Conservation (phyloP, 2,797 vertebrate genomes). For the Coregonus ussuriensis region DNA sequence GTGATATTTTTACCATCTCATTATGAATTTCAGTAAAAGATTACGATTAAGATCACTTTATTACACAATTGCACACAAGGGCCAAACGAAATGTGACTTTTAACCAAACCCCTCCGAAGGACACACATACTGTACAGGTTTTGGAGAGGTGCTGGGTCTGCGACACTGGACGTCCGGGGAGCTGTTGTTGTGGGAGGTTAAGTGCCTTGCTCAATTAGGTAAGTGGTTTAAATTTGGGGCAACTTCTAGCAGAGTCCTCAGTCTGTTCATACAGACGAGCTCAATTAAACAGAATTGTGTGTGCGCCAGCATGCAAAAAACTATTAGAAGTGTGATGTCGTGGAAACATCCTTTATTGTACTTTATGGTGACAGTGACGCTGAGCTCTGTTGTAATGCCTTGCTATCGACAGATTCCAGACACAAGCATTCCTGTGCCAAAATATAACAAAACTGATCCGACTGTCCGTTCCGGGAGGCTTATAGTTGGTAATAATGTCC, state of each 20-base stretch:
- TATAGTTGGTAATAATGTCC: neutral
- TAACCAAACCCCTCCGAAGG: too few relatives aligned
- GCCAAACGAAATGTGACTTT: too few relatives aligned
- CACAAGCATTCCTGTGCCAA: neutral
- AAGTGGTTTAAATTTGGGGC: neutral
- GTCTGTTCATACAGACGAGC: neutral
- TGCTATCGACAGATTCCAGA: conserved; percentile 8
- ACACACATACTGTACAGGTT: too few relatives aligned
- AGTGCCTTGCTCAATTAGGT: neutral
- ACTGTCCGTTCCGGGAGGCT: neutral
- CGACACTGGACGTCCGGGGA: too few relatives aligned
- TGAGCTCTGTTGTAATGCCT: neutral
- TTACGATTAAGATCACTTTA: too few relatives aligned
- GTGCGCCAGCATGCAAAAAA: neutral
- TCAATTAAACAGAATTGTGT: neutral
- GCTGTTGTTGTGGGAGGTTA: too few relatives aligned
- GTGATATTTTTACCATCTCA: neutral
- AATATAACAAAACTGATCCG: neutral
- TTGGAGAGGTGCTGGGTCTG: too few relatives aligned
- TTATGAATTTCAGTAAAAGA: neutral
- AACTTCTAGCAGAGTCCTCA: neutral
- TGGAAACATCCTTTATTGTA: neutral
- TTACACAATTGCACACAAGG: too few relatives aligned
- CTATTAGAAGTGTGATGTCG: conserved; percentile 12
- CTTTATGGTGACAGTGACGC: neutral